Conservation (phyloP, 2,113 vertebrate species). For the Solea solea region DNA sequence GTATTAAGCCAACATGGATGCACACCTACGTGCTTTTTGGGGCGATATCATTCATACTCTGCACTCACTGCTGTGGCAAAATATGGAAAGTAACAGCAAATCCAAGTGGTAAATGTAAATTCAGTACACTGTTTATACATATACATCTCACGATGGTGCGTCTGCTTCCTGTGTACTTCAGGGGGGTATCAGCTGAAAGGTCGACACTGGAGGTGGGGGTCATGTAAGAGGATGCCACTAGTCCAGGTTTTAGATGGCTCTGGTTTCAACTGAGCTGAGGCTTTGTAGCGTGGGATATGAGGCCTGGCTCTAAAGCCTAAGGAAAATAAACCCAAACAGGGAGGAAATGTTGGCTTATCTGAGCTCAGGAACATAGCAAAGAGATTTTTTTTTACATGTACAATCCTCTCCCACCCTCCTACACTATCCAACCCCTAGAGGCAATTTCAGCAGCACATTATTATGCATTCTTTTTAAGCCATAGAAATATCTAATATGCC, state of each 20-base stretch:
- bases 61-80: neutral
- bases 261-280: slow-evolving; percentile 52
- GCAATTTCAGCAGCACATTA: slow-evolving; percentile 50
- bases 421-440: slow-evolving; percentile 61
- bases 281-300: slow-evolving; percentile 68
- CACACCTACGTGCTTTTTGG: too few relatives aligned
- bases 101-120: slow-evolving; percentile 10
- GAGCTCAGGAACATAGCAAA: slow-evolving; percentile 65
- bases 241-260: slow-evolving; percentile 65
- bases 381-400: slow-evolving; percentile 38
- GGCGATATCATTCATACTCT: too few relatives aligned
- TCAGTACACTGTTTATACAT: neutral
- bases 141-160: slow-evolving; percentile 3
- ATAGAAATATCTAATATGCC: slow-evolving; percentile 63
- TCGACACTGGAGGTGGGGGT: slow-evolving; percentile 65
- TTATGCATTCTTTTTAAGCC: slow-evolving; percentile 67
- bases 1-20: too few relatives aligned
- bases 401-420: slow-evolving; percentile 64
- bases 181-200: slow-evolving; percentile 31
- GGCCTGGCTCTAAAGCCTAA: slow-evolving; percentile 63
- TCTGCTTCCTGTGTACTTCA: slow-evolving; percentile 44
- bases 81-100: neutral
- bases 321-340: slow-evolving; percentile 75
- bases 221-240: slow-evolving; percentile 62
- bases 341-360: slow-evolving; percentile 81